Conservation (phyloP, 1,140 invertebrate genomes). For the Ridgeia piscesae region DNA sequence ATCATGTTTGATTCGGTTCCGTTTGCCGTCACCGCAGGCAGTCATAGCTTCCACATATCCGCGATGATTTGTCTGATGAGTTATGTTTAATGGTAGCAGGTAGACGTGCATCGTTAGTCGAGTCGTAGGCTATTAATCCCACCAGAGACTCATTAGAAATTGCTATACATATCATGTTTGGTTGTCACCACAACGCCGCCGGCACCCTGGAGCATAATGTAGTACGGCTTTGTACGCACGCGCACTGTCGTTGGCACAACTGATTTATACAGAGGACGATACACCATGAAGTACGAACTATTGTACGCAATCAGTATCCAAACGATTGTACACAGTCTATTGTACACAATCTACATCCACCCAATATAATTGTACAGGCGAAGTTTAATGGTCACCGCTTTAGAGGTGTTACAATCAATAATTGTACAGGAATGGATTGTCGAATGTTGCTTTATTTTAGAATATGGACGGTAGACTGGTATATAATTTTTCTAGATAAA, state of each 20-base stretch:
- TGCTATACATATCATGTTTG: slow-evolving; percentile 6
- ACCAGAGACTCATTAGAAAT: not conserved
- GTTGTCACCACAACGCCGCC: not conserved
- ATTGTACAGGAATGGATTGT: slow-evolving; percentile 1
- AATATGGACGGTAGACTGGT: not conserved
- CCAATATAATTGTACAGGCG: not conserved
- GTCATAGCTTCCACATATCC: not conserved
- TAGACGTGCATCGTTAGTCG: not conserved
- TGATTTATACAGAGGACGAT: not conserved
- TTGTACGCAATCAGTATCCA: not conserved
- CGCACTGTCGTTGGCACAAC: not conserved
- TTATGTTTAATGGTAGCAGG: not conserved
- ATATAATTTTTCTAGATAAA: slow-evolving; percentile 7
- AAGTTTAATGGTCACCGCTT: not conserved
- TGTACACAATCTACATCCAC: not conserved
- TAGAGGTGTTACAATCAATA: not conserved
- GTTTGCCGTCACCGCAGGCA: not conserved
- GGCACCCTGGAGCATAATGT: not conserved
- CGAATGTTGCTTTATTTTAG: slow-evolving; percentile 6
- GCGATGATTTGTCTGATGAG: not conserved
- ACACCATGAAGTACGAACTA: not conserved
- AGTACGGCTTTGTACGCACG: not conserved
- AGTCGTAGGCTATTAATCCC: not conserved
- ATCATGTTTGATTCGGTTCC: not conserved
- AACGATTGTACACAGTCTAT: not conserved